A percentile compares a stretch with the other conserved stretches of the same genome.
Conservation (phyloP, 2,888 invertebrate species). For the Ennomos fuscantarius region DNA sequence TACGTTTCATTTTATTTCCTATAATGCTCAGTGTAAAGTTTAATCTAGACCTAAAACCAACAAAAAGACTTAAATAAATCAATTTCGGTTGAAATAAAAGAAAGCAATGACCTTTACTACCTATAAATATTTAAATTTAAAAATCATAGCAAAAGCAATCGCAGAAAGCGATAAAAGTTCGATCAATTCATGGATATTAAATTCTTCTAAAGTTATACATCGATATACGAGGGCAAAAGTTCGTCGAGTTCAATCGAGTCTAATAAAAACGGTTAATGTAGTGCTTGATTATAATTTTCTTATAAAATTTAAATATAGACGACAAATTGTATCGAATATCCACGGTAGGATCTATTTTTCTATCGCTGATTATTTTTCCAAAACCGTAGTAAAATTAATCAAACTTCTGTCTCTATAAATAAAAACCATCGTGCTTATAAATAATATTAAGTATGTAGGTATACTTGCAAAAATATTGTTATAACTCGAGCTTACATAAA, state of each 20-base stretch:
- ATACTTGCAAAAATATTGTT: conserved; percentile 11
- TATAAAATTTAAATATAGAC: too few species aligned
- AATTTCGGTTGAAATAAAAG: conserved; percentile 25
- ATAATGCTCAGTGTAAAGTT: background rate
- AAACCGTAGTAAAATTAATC: too few species aligned
- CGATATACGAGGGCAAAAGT: background rate
- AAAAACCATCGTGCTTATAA: conserved; percentile 14
- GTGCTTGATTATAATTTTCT: too few species aligned
- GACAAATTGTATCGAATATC: too few species aligned
- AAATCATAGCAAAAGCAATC: conserved; percentile 36
- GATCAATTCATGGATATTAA: conserved; percentile 13
- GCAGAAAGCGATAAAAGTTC: conserved; percentile 34
- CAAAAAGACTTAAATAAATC: conserved; percentile 15
- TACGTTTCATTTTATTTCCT: too few species aligned
- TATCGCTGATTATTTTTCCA: too few species aligned
- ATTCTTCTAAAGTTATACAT: background rate
- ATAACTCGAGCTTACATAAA: conserved; percentile 34
- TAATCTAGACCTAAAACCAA: background rate
- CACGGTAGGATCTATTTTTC: too few species aligned
- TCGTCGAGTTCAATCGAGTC: too few species aligned
- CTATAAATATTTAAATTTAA: conserved; percentile 35
- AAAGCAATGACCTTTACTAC: conserved; percentile 30
- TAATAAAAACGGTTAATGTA: too few species aligned
- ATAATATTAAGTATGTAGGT: background rate
- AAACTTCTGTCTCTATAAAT: conserved; percentile 2